These are phyloP conservation scores for Eretmochelys imbricata DNA, from an alignment of 2,113 vertebrate species.

Conservation along the genomic window DNA sequence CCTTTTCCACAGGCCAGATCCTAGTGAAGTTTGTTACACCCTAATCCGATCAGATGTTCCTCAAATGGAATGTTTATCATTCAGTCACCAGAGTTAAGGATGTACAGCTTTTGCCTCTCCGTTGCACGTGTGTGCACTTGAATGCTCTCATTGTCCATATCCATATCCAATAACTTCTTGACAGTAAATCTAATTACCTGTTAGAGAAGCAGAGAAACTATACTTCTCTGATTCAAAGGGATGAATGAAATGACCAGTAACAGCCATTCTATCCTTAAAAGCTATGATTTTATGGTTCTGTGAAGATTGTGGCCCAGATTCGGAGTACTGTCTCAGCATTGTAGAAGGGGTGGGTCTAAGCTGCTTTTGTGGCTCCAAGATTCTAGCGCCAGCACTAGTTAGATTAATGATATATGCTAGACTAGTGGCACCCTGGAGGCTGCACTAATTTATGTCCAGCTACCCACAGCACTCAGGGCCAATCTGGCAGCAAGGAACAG, in stretches of 20 bases:
- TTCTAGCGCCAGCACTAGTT: fast-evolving
- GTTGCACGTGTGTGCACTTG: background rate
- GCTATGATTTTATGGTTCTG: background rate
- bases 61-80: background rate
- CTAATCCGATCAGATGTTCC: background rate
- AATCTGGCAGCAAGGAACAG: background rate
- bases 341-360: fast-evolving
- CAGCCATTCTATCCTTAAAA: background rate
- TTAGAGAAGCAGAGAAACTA: fast-evolving
- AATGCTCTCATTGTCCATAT: background rate
- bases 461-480: background rate
- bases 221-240: background rate
- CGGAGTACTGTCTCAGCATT: fast-evolving
- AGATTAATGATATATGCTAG: background rate
- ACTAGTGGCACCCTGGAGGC: background rate
- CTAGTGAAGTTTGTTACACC: background rate
- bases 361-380: background rate
- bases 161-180: background rate
- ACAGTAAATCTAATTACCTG: fast-evolving
- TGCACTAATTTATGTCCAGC: background rate
- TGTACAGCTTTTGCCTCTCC: fast-evolving
- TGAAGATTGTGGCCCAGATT: background rate
- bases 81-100: background rate
- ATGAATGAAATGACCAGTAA: background rate
- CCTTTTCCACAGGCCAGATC: background rate